These are phyloP conservation scores for Aythya fuligula DNA, from an alignment of 2,797 vertebrate genomes.

Conservation along the genomic window DNA sequence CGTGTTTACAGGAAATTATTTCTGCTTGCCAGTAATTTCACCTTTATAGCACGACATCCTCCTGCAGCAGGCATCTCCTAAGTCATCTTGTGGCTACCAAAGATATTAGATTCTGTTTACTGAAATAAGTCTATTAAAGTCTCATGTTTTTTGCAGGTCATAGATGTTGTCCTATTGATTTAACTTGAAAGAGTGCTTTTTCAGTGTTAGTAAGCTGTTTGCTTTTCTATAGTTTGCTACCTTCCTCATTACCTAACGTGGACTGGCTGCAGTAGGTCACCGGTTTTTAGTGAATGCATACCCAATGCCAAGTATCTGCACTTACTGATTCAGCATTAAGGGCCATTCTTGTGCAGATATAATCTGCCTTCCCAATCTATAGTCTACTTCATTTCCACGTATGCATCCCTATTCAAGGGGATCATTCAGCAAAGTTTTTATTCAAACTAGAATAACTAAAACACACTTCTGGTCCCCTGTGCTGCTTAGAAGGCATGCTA, in stretches of 20 bases:
- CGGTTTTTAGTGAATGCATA: not conserved
- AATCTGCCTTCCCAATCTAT: not conserved
- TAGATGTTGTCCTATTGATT: constrained; percentile 45
- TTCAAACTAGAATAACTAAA: not conserved
- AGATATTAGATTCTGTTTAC: constrained; percentile 24
- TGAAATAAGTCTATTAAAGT: constrained; percentile 30
- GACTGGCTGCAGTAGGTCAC: not conserved
- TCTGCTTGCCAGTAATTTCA: not conserved
- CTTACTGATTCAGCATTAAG: not conserved
- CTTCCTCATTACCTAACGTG: not conserved
- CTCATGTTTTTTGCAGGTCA: constrained; percentile 66
- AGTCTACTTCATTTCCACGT: not conserved
- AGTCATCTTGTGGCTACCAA: not conserved
- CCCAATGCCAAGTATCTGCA: not conserved
- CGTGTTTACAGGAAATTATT: not conserved
- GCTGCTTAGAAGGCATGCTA: not conserved
- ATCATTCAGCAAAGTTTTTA: not conserved
- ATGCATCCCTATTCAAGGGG: not conserved
- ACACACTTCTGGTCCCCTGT: not conserved
- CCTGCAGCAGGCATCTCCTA: not conserved
- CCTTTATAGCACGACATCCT: not conserved
- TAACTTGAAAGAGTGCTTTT: not conserved
- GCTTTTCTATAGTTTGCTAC: constrained; percentile 11
- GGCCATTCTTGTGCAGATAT: not conserved
- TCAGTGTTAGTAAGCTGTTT: not conserved